Evolutionary conservation across 2,113 vertebrate species (phyloP).

Genomic region (Eublepharis macularius): DNA sequence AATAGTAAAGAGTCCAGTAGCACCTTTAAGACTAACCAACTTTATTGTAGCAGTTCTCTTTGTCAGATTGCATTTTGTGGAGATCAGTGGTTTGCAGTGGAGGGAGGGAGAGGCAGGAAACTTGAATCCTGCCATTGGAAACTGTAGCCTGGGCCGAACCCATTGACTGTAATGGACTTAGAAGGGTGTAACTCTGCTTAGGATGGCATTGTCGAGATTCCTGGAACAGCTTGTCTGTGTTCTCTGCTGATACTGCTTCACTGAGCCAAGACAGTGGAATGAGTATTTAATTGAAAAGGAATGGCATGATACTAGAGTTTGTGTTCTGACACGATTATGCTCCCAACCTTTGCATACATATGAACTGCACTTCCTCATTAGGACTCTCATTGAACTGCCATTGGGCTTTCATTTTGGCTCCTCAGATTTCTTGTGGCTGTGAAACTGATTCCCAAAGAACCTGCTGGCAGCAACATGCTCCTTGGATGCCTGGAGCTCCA

Average conservation of each 20-base stretch:
- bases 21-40: too few species aligned
- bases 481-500: neutral
- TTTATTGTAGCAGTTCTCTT: too few species aligned
- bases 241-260: neutral
- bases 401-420: neutral
- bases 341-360: neutral
- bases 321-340: neutral
- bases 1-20: too few species aligned
- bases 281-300: neutral
- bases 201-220: neutral
- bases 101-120: too few species aligned
- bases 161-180: too few species aligned
- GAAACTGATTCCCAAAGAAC: neutral
- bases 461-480: neutral
- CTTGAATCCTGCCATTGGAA: too few species aligned
- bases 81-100: too few species aligned
- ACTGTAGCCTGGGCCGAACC: too few species aligned
- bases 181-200: too few species aligned
- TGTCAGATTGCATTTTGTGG: too few species aligned
- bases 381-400: neutral
- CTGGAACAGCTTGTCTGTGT: neutral
- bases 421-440: neutral
- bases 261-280: neutral
- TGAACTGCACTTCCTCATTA: neutral
- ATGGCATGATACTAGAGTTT: neutral